Evolutionary conservation across 2,113 vertebrate genomes (phyloP), one percentile per base, ranked within the genome.

Genomic region (Nyctereutes procyonoides): DNA sequence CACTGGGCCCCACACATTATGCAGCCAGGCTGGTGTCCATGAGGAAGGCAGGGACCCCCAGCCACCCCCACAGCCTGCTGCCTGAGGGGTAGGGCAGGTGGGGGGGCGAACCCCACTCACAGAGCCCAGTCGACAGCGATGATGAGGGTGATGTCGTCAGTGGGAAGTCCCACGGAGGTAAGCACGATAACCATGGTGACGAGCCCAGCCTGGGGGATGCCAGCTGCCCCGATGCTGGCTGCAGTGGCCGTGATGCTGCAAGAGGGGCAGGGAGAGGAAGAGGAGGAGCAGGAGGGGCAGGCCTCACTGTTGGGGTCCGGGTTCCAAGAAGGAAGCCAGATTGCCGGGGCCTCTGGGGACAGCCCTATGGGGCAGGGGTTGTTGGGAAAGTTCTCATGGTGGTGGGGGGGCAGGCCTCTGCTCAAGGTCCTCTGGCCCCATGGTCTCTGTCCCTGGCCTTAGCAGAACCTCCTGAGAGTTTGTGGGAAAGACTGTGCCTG

Each of bases 141-240:
- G 84, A 99, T 99, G 88, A 99, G 98, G 0, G 99, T 99, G 99
- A 99, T 99, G 98, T 99, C 99, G 0, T 99, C 99, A 0, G 99
- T 99, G 26, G 99, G 99, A 96, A 99, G 98, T 32, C 99, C 99
- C 81, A 99, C 99, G 0, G 99, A 99, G 79, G 99, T 99, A 94
- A 99, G 98, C 84, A 99, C 99, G 0, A 99, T 99, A 98, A 99
- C 99, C 99, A 99, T 99, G 88, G 99, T 99, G 96, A 99, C 99
- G 1, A 99, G 99, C 53, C 99, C 99, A 3, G 99, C 99, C 96
- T 99, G 99, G 0, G 99, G 99, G 97, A 99, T 99, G 30, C 99
- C 99, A 1, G 99, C 99, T 28, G 99, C 99, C 74, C 99, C 99
- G 8, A 99, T 99, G 97, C 99, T 99, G 97, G 99, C 99, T 2